Percentiles rank a stretch among this genome's conserved stretches.
Conservation (phyloP, 1,140 invertebrate species). For the Eumeta japonica region DNA sequence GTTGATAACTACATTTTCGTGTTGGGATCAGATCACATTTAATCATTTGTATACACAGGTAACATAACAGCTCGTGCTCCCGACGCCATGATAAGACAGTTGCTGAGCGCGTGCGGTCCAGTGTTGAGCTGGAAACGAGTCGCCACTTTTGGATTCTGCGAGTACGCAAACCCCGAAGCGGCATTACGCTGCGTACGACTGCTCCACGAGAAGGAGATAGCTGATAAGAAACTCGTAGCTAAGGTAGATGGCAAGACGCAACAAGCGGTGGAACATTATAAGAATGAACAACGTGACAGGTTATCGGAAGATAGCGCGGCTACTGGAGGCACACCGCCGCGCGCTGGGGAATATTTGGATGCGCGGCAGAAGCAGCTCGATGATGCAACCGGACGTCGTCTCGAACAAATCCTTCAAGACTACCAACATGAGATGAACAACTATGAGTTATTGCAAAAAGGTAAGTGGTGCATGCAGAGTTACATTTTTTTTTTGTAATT, state of each 20-base stretch:
- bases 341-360: conserved; percentile 75
- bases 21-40: too few species aligned
- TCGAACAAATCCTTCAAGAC: conserved; percentile 77
- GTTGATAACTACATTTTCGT: too few species aligned
- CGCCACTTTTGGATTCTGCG: conserved; percentile 98
- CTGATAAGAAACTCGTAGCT: conserved; percentile 90
- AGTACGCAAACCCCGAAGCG: conserved; percentile 89
- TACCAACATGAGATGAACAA: conserved; percentile 79
- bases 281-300: conserved; percentile 61
- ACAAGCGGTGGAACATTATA: conserved; percentile 89
- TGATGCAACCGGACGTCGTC: conserved; percentile 69
- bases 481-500: too few species aligned
- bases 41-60: too few species aligned
- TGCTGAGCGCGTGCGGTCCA: conserved; percentile 87
- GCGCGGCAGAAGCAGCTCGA: conserved; percentile 74
- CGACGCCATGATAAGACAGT: conserved; percentile 91
- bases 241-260: conserved; percentile 99
- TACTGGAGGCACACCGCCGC: conserved; percentile 37
- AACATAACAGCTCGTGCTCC: conserved; percentile 96
- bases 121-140: conserved; percentile 97
- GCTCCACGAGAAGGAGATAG: conserved; percentile 91
- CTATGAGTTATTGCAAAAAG: conserved; percentile 59
- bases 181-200: conserved; percentile 91
- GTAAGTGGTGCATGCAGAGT: too few species aligned
- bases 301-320: conserved; percentile 23